Evolutionary conservation across 1,140 invertebrate species (phyloP).

Genomic region (Globodera ellingtonae): DNA sequence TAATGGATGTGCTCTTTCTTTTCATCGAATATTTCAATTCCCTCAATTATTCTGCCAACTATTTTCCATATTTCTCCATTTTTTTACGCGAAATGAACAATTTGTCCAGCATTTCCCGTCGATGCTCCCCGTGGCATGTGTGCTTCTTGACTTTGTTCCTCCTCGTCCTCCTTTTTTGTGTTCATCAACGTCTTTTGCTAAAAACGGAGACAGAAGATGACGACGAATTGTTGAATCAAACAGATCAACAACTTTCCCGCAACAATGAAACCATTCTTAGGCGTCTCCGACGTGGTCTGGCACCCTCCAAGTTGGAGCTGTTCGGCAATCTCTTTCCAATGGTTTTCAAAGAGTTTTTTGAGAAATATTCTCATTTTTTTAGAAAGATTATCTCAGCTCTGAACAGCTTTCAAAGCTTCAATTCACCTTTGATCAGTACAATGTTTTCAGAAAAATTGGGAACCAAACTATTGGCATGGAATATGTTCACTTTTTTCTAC

Average conservation of each 20-base stretch:
- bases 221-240: neutral
- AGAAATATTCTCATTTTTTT: neutral
- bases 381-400: neutral
- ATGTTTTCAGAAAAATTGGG: neutral
- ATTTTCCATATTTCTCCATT: neutral
- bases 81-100: neutral
- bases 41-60: neutral
- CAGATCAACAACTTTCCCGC: neutral
- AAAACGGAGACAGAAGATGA: neutral
- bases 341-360: neutral
- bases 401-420: neutral
- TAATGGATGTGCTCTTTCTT: neutral
- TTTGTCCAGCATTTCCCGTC: neutral
- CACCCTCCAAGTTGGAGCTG: neutral
- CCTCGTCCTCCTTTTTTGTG: neutral
- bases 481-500: neutral
- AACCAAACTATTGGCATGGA: conserved; percentile 2
- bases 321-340: neutral
- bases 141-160: neutral
- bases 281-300: neutral
- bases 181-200: neutral
- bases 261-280: neutral
- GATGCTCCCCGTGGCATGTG: neutral
- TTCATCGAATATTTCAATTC: neutral
- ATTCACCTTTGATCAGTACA: neutral